Conservation (phyloP, 2,888 invertebrate species). For the Acanthosepion pharaonis region DNA sequence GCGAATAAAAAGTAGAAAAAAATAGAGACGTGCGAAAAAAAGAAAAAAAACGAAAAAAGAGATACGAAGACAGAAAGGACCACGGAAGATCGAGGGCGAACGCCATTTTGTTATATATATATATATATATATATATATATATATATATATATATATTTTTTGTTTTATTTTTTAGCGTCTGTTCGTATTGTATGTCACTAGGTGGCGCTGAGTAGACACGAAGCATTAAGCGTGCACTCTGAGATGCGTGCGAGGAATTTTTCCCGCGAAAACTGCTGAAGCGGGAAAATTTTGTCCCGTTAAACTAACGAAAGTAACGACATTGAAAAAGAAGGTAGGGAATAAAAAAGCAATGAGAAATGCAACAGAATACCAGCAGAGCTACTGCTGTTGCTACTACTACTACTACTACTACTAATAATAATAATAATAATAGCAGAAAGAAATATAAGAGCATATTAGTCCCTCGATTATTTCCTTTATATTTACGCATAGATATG, state of each 20-base stretch:
- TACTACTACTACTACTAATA: not conserved
- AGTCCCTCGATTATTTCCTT: no score
- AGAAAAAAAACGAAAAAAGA: not conserved
- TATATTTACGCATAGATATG: no score
- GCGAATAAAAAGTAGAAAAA: not conserved
- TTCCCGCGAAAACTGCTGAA: conserved; percentile 9
- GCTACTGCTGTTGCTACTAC: not conserved
- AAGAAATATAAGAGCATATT: no score
- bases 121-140: no score
- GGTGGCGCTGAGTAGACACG: conserved; percentile 23
- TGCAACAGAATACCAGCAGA: not conserved
- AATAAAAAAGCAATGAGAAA: not conserved
- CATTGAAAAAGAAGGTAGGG: not conserved
- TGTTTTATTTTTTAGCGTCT: not conserved
- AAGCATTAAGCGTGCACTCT: conserved; percentile 33
- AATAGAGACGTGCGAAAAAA: not conserved
- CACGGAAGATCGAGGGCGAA: not conserved
- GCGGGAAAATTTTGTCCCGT: not conserved
- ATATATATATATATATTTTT: not conserved
- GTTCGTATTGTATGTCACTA: conserved; percentile 15
- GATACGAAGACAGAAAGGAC: not conserved
- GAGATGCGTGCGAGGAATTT: conserved; percentile 22
- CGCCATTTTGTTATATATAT: not conserved
- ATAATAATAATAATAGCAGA: not conserved
- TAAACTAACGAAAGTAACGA: not conserved